Conservation (phyloP, 2,888 invertebrate genomes). For the Syrphus vitripennis region DNA sequence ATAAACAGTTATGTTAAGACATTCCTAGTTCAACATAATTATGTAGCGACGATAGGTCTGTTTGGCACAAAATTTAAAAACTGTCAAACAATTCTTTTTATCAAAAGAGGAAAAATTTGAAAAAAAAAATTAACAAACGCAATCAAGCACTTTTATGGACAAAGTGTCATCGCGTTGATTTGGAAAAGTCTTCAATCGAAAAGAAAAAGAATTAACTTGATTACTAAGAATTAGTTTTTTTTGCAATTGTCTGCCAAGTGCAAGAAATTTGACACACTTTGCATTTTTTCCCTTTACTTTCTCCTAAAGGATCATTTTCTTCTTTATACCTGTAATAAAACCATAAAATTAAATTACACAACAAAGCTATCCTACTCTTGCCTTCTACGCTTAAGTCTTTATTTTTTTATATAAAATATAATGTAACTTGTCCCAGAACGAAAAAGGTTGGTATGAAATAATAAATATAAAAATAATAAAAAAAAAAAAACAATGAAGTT, state of each 20-base stretch:
- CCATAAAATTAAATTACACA: background rate
- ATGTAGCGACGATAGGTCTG: no score
- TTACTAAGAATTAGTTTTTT: no score
- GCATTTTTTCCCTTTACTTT: background rate
- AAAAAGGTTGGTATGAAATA: background rate
- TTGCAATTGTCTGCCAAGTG: background rate
- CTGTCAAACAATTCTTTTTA: no score
- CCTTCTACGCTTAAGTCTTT: background rate
- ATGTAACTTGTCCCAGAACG: background rate
- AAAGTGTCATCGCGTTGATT: no score
- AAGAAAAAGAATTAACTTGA: no score
- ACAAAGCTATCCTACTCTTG: background rate
- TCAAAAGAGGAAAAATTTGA: no score
- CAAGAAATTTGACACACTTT: background rate
- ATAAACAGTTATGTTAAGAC: no score
- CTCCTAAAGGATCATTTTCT: background rate
- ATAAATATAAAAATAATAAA: background rate
- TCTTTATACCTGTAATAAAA: background rate
- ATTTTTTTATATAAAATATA: background rate
- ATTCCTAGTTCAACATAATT: no score
- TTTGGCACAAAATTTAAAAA: no score
- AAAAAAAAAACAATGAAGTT: background rate
- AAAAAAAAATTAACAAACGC: no score
- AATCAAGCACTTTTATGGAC: no score
- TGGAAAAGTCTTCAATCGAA: no score